phyloP scores from a whole-genome alignment of 2,113 vertebrate genomes.

The Hydropotes inermis region DNA sequence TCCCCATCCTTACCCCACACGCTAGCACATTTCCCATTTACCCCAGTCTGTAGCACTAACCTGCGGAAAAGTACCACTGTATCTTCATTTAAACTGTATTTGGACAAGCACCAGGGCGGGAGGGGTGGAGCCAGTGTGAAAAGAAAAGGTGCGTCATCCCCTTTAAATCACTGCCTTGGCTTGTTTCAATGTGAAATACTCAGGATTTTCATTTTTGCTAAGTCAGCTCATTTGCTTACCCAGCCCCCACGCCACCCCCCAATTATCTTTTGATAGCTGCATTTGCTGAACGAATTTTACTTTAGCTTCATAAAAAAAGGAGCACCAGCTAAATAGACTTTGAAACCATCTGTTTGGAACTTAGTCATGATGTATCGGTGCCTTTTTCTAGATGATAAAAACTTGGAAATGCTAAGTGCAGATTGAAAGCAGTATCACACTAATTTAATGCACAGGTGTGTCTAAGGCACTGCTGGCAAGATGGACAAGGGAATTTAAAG shows the following conservation, averaged over 20 bases:
- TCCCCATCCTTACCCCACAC: not conserved
- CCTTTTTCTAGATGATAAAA: constrained; percentile 47
- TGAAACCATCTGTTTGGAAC: constrained; percentile 51
- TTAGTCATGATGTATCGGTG: constrained; percentile 19
- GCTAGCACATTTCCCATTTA: not conserved
- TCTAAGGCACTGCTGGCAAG: not conserved
- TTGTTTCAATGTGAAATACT: not conserved
- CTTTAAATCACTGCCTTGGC: not conserved
- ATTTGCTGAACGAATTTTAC: constrained; percentile 16
- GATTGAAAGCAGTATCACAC: not conserved
- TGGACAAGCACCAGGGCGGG: not conserved
- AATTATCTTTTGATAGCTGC: constrained; percentile 21
- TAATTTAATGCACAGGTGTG: constrained; percentile 37
- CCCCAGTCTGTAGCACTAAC: not conserved
- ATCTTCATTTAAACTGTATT: not conserved
- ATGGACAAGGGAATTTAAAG: not conserved
- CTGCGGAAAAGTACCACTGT: not conserved
- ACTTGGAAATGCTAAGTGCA: constrained; percentile 37
- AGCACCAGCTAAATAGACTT: constrained; percentile 45
- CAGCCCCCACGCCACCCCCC: rapidly evolving
- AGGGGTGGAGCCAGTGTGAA: rapidly evolving
- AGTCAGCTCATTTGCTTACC: not conserved
- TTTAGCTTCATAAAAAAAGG: constrained; percentile 5
- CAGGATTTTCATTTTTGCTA: not conserved
- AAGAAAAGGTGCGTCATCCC: rapidly evolving